These are phyloP conservation scores for Phrynocephalus forsythii DNA, from an alignment of 2,797 vertebrate genomes.

Conservation along the genomic window DNA sequence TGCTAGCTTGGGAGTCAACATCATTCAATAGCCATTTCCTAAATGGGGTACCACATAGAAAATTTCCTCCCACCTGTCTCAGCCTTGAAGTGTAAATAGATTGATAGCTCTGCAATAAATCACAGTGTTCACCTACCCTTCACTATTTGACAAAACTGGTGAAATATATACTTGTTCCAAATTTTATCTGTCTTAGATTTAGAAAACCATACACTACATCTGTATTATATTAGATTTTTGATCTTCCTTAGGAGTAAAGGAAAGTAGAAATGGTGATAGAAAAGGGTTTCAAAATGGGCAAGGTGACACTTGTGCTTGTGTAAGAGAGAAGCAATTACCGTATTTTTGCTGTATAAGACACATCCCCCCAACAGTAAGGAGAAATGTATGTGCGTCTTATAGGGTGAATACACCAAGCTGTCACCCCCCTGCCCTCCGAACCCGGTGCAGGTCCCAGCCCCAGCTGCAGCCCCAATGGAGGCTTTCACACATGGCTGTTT, in stretches of 20 bases:
- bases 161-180: no score
- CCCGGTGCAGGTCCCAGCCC: no score
- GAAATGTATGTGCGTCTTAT: no score
- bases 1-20: constrained; percentile 24
- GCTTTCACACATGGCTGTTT: no score
- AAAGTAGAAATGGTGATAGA: background rate
- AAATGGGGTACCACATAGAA: background rate
- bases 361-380: no score
- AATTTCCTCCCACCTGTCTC: no score
- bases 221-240: background rate
- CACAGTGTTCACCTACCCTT: background rate
- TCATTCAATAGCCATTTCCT: background rate
- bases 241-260: background rate
- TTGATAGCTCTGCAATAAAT: background rate
- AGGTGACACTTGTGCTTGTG: background rate
- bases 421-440: no score
- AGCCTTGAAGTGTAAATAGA: background rate
- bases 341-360: background rate
- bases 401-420: no score
- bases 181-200: background rate
- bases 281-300: background rate
- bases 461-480: no score
- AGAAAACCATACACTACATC: background rate
- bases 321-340: background rate
- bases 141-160: background rate